Conservation (phyloP, 2,797 vertebrate genomes). For the Ctenochaetus hawaiiensis region DNA sequence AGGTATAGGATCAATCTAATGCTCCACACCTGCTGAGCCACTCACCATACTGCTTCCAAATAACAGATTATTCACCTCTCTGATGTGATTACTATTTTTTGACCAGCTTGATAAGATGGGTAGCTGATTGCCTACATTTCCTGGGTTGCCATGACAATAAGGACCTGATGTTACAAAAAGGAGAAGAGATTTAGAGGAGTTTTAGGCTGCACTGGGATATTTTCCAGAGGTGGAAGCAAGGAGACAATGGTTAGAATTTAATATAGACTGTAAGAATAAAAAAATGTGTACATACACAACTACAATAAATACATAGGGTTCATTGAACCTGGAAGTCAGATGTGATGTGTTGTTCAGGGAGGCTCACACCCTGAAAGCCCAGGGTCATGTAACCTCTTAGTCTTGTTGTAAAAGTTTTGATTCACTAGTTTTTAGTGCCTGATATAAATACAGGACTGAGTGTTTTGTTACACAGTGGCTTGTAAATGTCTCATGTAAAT, state of each 20-base stretch:
- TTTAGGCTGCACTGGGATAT: background rate
- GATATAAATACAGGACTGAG: background rate
- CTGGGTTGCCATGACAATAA: constrained; percentile 2
- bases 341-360: too few relatives aligned
- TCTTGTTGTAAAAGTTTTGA: too few relatives aligned
- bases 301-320: too few relatives aligned
- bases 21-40: constrained; percentile 23
- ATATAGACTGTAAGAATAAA: too few relatives aligned
- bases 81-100: constrained; percentile 37
- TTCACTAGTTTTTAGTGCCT: too few relatives aligned
- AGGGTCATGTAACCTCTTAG: too few relatives aligned
- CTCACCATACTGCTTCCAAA: constrained; percentile 5
- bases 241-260: too few relatives aligned
- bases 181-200: background rate
- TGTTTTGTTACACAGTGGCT: background rate
- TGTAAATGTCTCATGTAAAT: background rate
- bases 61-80: constrained; percentile 23
- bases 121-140: constrained; percentile 37
- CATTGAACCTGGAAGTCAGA: too few relatives aligned
- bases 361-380: too few relatives aligned
- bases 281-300: too few relatives aligned
- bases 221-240: background rate
- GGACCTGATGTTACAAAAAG: constrained; percentile 9
- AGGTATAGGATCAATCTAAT: background rate
- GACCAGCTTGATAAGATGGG: constrained; percentile 18